phyloP scores from a whole-genome alignment of 2,113 vertebrate species.

The Uria lomvia region DNA sequence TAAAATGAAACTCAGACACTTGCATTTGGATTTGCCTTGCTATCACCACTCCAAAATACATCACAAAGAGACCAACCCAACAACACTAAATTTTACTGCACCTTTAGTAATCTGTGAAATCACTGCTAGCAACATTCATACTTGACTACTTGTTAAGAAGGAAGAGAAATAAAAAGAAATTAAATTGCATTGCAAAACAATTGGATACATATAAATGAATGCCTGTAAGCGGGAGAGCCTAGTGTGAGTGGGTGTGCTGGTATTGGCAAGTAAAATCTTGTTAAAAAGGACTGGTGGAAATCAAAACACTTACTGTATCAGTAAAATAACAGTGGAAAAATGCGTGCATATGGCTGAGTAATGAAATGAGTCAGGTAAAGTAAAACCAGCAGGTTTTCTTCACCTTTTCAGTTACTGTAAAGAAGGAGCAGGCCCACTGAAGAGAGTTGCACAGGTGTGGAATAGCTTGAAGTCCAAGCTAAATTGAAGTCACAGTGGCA shows the following conservation, averaged over 20 bases:
- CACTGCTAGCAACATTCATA: background rate
- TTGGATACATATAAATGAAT: background rate
- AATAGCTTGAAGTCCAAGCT: background rate
- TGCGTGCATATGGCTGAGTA: background rate
- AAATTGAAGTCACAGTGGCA: background rate
- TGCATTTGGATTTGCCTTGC: background rate
- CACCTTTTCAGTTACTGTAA: background rate
- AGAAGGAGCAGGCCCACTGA: background rate
- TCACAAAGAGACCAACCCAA: background rate
- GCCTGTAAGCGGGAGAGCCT: background rate
- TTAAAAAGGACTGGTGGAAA: background rate
- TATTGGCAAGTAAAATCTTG: background rate
- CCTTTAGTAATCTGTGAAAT: background rate
- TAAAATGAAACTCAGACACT: background rate
- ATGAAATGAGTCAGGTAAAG: background rate
- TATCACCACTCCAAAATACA: background rate
- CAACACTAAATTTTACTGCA: background rate
- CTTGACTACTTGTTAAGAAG: background rate
- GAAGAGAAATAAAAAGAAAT: background rate
- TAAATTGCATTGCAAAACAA: background rate
- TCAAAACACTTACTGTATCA: background rate
- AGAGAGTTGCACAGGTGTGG: background rate
- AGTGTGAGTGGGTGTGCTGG: background rate
- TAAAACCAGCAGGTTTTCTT: background rate
- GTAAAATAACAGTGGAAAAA: background rate